Conservation (phyloP, 2,113 vertebrate species). For the Mustelus asterias region DNA sequence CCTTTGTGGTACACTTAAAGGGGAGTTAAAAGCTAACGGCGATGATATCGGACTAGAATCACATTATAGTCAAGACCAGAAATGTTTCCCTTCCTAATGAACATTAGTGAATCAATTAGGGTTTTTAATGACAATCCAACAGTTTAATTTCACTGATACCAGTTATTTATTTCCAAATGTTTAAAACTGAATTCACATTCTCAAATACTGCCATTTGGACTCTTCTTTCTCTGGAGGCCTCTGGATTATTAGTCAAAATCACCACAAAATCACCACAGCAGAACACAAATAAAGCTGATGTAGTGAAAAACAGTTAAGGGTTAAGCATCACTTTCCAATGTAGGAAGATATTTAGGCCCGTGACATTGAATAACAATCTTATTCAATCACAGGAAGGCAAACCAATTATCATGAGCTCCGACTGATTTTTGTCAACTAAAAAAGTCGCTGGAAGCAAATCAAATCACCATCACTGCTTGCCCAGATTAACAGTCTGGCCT, state of each 20-base stretch:
- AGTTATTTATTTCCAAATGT: background rate
- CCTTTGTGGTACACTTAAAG: background rate
- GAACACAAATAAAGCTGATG: background rate
- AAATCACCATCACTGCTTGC: background rate
- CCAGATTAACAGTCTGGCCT: background rate
- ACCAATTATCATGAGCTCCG: constrained; percentile 9
- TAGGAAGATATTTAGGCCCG: background rate
- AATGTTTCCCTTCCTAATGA: background rate
- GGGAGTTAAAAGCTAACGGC: background rate
- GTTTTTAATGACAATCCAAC: background rate
- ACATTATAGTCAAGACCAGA: background rate
- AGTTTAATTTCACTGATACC: background rate
- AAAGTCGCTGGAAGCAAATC: background rate
- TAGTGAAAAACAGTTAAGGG: background rate
- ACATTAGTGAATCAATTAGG: background rate
- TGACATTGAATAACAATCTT: background rate
- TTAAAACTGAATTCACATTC: constrained; percentile 5
- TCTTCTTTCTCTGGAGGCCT: background rate
- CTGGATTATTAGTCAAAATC: background rate
- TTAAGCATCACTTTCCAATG: background rate
- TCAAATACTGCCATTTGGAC: background rate
- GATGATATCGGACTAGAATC: background rate
- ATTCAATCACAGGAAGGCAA: background rate
- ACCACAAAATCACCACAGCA: background rate
- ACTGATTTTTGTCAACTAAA: background rate